phyloP scores from a whole-genome alignment of 1,140 invertebrate genomes.

The Bombus difficillimus region DNA sequence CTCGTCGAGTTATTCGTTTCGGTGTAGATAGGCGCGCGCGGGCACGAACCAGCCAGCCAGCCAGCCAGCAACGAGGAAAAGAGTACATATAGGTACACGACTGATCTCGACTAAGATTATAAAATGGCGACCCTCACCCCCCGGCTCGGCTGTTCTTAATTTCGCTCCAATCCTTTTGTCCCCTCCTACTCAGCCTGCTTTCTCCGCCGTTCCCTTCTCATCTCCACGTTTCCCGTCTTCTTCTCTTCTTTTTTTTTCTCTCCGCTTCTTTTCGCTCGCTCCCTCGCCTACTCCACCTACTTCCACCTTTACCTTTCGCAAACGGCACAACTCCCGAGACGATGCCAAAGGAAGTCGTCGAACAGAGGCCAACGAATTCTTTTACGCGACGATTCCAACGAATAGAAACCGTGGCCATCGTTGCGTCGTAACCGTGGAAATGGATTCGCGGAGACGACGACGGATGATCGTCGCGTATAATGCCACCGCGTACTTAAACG shows the following conservation, averaged over 20 bases:
- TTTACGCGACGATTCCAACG: constrained; percentile 60
- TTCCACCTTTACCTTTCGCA: constrained; percentile 57
- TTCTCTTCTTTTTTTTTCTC: constrained; percentile 11
- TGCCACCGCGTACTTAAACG: background rate
- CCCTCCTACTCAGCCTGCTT: constrained; percentile 40
- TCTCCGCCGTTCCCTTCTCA: constrained; percentile 9
- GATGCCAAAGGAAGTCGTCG: constrained; percentile 49
- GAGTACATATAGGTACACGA: constrained; percentile 56
- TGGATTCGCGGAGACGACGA: constrained; percentile 20
- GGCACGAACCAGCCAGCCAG: background rate
- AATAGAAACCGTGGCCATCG: constrained; percentile 27
- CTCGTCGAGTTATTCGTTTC: constrained; percentile 36
- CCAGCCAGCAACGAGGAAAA: constrained; percentile 41
- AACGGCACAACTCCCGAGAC: constrained; percentile 46
- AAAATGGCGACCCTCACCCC: constrained; percentile 70
- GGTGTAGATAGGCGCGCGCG: constrained; percentile 18
- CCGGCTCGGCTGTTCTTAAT: constrained; percentile 63
- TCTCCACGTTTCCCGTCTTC: background rate
- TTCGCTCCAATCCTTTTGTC: constrained; percentile 67
- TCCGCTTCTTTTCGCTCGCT: constrained; percentile 1
- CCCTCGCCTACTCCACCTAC: constrained; percentile 13
- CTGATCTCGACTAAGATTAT: constrained; percentile 70
- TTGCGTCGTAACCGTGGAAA: constrained; percentile 1
- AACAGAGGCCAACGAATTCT: constrained; percentile 49
- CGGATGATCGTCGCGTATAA: background rate